phyloP scores from a whole-genome alignment of 2,797 vertebrate species.

The Brachyalestes nurse region DNA sequence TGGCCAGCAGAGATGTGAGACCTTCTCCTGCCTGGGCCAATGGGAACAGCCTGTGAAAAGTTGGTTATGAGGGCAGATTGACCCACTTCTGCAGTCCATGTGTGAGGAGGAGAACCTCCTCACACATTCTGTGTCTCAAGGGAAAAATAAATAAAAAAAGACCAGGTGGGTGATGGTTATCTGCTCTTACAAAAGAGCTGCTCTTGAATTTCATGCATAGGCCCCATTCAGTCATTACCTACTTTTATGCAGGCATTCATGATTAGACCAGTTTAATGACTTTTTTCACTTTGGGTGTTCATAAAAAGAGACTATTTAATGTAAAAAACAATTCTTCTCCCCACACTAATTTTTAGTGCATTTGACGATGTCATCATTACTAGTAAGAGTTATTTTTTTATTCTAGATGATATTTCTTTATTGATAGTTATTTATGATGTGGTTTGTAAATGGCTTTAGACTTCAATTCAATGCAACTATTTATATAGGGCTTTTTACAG shows the following conservation, averaged over 20 bases:
- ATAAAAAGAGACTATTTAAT: background rate
- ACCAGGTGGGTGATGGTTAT: background rate
- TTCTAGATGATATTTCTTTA: background rate
- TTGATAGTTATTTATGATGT: too few relatives aligned
- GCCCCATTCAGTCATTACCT: background rate
- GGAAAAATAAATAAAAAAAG: background rate
- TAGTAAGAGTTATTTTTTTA: background rate
- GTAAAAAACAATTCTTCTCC: background rate
- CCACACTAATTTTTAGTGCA: background rate
- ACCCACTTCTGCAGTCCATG: constrained; percentile 55
- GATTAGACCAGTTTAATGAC: background rate
- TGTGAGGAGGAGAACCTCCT: constrained; percentile 44
- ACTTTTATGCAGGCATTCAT: background rate
- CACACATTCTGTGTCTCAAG: constrained; percentile 4
- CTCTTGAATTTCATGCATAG: background rate
- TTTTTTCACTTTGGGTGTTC: background rate
- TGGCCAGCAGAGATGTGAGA: constrained; percentile 46
- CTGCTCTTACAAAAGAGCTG: background rate
- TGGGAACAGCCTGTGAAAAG: constrained; percentile 50
- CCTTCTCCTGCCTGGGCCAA: constrained; percentile 52
- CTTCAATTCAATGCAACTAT: too few relatives aligned
- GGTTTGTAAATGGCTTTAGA: too few relatives aligned
- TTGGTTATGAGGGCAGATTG: constrained; percentile 57
- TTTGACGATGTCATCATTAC: background rate
- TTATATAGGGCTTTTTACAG: too few relatives aligned